Conservation (phyloP, 2,797 vertebrate species). For the Chelon auratus region DNA sequence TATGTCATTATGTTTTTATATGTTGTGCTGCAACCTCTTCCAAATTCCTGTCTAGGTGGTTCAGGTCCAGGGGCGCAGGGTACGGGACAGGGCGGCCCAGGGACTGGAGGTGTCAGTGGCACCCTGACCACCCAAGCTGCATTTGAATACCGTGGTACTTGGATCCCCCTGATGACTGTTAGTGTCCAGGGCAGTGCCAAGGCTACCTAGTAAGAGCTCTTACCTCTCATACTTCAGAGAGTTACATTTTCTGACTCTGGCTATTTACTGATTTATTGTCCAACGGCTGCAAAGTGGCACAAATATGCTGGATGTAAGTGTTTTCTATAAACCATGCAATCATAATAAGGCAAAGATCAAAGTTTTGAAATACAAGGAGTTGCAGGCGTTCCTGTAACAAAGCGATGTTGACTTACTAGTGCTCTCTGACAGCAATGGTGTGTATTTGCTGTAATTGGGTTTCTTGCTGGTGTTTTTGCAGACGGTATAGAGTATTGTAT, state of each 20-base stretch:
- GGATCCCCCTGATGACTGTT: constrained; percentile 96
- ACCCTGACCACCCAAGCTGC: constrained; percentile 92
- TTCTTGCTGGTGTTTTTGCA: constrained; percentile 12
- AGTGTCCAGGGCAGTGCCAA: constrained; percentile 97
- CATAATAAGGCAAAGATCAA: constrained; percentile 24
- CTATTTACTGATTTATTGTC: neutral
- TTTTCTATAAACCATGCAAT: constrained; percentile 2
- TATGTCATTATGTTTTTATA: neutral
- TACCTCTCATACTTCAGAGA: neutral
- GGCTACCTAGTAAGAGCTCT: constrained; percentile 93
- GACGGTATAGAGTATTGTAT: neutral
- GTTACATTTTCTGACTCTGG: neutral
- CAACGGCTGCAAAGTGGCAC: neutral
- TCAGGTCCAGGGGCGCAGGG: constrained; percentile 84
- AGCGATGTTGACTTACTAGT: constrained; percentile 23
- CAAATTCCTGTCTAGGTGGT: constrained; percentile 68
- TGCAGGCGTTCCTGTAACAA: constrained; percentile 16
- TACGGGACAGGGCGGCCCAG: constrained; percentile 85
- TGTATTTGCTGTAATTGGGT: constrained; percentile 30
- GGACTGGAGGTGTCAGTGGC: constrained; percentile 85
- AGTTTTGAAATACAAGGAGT: constrained; percentile 17
- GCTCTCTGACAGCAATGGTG: constrained; percentile 6
- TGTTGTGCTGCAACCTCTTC: neutral
- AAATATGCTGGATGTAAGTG: neutral
- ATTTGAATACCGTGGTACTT: constrained; percentile 97